Conservation (phyloP, 1,140 invertebrate genomes). For the Helicorthomorpha holstii region DNA sequence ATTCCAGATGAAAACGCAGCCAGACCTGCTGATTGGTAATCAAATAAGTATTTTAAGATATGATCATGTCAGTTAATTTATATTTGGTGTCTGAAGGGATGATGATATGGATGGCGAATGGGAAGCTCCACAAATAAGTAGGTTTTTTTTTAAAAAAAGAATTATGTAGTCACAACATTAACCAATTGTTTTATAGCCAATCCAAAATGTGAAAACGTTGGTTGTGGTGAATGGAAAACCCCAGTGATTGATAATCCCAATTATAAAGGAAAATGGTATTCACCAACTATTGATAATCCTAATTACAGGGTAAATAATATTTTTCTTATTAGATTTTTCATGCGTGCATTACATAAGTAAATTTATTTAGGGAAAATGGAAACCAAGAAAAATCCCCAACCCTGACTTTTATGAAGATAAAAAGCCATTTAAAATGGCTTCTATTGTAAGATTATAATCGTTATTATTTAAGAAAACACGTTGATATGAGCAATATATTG, state of each 20-base stretch:
- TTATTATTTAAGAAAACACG: background rate
- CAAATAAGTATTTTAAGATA: background rate
- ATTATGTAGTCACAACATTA: background rate
- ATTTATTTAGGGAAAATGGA: slow-evolving; percentile 57
- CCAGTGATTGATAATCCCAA: slow-evolving; percentile 75
- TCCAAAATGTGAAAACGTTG: slow-evolving; percentile 65
- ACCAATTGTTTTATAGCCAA: slow-evolving; percentile 37
- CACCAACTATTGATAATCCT: slow-evolving; percentile 81
- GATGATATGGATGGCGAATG: slow-evolving; percentile 96
- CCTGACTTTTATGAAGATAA: slow-evolving; percentile 86
- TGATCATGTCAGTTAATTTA: slow-evolving; percentile 9
- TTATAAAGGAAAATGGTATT: slow-evolving; percentile 79
- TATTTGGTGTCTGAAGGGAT: slow-evolving; percentile 40
- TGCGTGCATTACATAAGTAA: background rate
- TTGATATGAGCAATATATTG: slow-evolving; percentile 4
- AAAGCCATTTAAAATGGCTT: slow-evolving; percentile 73
- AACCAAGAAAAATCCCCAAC: slow-evolving; percentile 67
- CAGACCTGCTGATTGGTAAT: slow-evolving; percentile 79
- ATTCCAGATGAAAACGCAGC: slow-evolving; percentile 72
- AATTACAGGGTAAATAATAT: slow-evolving; percentile 46
- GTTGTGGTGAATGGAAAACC: slow-evolving; percentile 81
- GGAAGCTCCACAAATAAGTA: slow-evolving; percentile 75
- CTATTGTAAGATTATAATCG: slow-evolving; percentile 56
- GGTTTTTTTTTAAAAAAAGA: slow-evolving; percentile 8
- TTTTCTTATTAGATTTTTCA: background rate